Percentiles rank a stretch among this genome's conserved stretches.
Evolutionary conservation across 2,888 invertebrate genomes (phyloP).

Genomic region (Sesamia inferens): DNA sequence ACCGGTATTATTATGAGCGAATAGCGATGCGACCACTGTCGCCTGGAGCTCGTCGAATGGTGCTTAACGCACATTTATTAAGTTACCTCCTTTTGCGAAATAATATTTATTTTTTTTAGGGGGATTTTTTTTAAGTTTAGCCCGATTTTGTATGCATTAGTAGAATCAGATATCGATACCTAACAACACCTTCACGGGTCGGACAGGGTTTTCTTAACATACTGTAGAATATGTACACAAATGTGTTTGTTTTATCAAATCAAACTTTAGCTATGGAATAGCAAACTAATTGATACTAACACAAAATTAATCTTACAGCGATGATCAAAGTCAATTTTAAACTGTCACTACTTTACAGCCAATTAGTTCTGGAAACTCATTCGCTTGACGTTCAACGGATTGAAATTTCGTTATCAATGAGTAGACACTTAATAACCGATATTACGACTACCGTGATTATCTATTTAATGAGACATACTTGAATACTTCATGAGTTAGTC

Average conservation of each 20-base stretch:
- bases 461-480: neutral
- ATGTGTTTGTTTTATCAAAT: neutral
- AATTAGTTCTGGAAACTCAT: constrained; percentile 28
- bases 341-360: constrained; percentile 29
- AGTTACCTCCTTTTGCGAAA: too few relatives aligned
- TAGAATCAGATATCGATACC: too few relatives aligned
- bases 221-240: neutral
- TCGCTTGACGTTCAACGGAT: constrained; percentile 49
- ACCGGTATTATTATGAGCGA: too few relatives aligned
- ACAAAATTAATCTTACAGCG: constrained; percentile 18
- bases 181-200: too few relatives aligned
- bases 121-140: too few relatives aligned
- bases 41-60: too few relatives aligned
- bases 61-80: too few relatives aligned
- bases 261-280: neutral
- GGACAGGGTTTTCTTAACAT: too few relatives aligned
- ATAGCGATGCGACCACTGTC: too few relatives aligned
- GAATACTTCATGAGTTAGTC: neutral
- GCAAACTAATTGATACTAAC: neutral
- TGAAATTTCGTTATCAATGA: constrained; percentile 38
- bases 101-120: too few relatives aligned
- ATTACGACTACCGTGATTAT: constrained; percentile 1
- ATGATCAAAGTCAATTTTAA: constrained; percentile 38
- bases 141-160: too few relatives aligned
- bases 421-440: neutral